phyloP scores from a whole-genome alignment of 2,888 invertebrate genomes.

The Blomia tropicalis region DNA sequence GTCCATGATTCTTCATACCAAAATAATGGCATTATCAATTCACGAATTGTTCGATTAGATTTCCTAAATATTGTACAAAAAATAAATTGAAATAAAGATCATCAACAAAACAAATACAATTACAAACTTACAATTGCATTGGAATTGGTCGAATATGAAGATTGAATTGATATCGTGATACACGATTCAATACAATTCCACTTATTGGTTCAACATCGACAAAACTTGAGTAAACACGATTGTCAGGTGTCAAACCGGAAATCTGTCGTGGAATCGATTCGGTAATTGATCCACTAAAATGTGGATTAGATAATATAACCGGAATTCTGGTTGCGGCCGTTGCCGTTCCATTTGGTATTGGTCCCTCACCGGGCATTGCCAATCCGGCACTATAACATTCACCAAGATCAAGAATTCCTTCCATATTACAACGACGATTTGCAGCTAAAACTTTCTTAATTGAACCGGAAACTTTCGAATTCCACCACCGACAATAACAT shows the following conservation, averaged over 20 bases:
- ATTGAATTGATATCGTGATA: slow-evolving; percentile 13
- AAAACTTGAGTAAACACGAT: slow-evolving; percentile 24
- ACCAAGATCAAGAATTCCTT: slow-evolving; percentile 31
- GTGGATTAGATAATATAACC: slow-evolving; percentile 25
- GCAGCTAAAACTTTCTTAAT: not conserved
- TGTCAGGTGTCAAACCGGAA: slow-evolving; percentile 24
- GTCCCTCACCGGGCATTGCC: slow-evolving; percentile 4
- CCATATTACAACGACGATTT: slow-evolving; percentile 29
- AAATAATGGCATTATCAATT: slow-evolving; percentile 17
- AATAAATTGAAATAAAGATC: not conserved
- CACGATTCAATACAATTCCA: slow-evolving; percentile 1
- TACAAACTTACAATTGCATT: slow-evolving; percentile 10
- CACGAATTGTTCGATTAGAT: slow-evolving; percentile 1
- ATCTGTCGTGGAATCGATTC: slow-evolving; percentile 14
- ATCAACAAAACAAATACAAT: not conserved
- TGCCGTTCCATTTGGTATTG: not conserved
- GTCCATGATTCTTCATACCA: slow-evolving; percentile 19
- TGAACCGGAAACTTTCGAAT: not conserved
- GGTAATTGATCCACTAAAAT: slow-evolving; percentile 19
- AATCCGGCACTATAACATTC: slow-evolving; percentile 23
- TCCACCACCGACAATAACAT: slow-evolving; percentile 20
- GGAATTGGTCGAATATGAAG: slow-evolving; percentile 18
- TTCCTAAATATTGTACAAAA: slow-evolving; percentile 3
- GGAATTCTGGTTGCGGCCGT: not conserved
- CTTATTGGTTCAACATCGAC: slow-evolving; percentile 27